Evolutionary conservation across 2,888 invertebrate species (phyloP).

Genomic region (Muschampia plurimacula): DNA sequence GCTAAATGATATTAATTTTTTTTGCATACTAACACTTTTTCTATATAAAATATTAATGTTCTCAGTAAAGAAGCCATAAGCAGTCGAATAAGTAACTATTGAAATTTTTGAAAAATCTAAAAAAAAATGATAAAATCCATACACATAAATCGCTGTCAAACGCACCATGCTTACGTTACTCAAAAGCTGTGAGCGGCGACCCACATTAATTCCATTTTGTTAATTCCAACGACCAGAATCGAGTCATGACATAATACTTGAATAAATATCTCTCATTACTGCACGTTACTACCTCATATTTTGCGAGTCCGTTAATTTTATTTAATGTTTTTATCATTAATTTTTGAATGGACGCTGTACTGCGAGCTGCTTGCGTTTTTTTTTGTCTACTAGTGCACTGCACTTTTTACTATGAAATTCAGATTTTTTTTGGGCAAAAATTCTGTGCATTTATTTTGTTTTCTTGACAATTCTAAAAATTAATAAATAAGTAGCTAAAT

Average conservation of each 20-base stretch:
- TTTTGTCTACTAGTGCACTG: background rate
- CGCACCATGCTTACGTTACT: constrained; percentile 7
- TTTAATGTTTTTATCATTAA: constrained; percentile 17
- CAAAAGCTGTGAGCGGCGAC: constrained; percentile 31
- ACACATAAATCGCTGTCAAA: constrained; percentile 11
- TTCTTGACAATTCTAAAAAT: too few relatives aligned
- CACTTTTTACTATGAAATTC: background rate
- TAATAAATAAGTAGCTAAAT: too few relatives aligned
- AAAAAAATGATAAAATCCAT: too few relatives aligned
- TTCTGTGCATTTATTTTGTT: background rate
- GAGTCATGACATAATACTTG: constrained; percentile 28
- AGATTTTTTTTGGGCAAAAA: background rate
- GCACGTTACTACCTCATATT: background rate
- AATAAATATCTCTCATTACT: constrained; percentile 36
- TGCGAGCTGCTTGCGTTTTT: background rate
- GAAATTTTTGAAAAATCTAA: too few relatives aligned
- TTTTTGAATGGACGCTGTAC: constrained; percentile 15
- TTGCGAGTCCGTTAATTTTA: constrained; percentile 22
- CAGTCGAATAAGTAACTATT: too few relatives aligned
- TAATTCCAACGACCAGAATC: constrained; percentile 30
- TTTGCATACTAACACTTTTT: too few relatives aligned
- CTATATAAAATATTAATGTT: too few relatives aligned
- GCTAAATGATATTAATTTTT: too few relatives aligned
- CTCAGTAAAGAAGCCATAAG: too few relatives aligned
- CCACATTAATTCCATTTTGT: constrained; percentile 38